These are phyloP conservation scores for Eulithis prunata DNA, from an alignment of 2,888 invertebrate genomes.

Conservation along the genomic window DNA sequence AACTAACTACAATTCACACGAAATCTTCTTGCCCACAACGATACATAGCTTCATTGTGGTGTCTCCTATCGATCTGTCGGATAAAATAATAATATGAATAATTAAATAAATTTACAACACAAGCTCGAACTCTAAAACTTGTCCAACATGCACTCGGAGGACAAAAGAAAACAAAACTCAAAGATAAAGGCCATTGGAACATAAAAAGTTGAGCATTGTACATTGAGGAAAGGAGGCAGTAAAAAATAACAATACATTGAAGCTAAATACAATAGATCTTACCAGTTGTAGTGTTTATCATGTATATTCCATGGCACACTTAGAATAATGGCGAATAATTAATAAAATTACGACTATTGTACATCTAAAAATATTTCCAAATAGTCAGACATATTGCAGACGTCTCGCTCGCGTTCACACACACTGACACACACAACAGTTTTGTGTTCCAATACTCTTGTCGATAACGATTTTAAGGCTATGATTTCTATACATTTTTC, in stretches of 20 bases:
- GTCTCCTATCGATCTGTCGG: conserved; percentile 80
- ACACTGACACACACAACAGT: conserved; percentile 62
- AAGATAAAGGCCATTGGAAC: conserved; percentile 83
- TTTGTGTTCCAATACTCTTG: conserved; percentile 65
- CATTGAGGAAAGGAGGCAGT: conserved; percentile 62
- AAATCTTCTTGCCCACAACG: conserved; percentile 68
- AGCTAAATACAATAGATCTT: conserved; percentile 49
- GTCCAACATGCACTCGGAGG: conserved; percentile 72
- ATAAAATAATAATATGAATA: conserved; percentile 75
- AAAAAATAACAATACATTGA: conserved; percentile 49
- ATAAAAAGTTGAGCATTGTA: conserved; percentile 78
- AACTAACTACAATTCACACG: conserved; percentile 67
- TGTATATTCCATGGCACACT: conserved; percentile 72
- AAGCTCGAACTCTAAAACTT: conserved; percentile 67
- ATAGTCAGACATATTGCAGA: conserved; percentile 85
- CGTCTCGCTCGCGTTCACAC: conserved; percentile 75
- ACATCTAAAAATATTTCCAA: conserved; percentile 83
- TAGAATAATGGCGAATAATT: conserved; percentile 58
- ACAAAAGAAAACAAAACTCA: conserved; percentile 83
- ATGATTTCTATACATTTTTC: conserved; percentile 50
- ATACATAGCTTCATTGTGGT: conserved; percentile 71
- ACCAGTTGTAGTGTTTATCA: conserved; percentile 70
- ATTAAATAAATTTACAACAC: conserved; percentile 62
- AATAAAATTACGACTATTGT: conserved; percentile 67
- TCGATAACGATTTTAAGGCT: conserved; percentile 58